Evolutionary conservation across 2,888 invertebrate species (phyloP).

Genomic region (Junonia oenone): DNA sequence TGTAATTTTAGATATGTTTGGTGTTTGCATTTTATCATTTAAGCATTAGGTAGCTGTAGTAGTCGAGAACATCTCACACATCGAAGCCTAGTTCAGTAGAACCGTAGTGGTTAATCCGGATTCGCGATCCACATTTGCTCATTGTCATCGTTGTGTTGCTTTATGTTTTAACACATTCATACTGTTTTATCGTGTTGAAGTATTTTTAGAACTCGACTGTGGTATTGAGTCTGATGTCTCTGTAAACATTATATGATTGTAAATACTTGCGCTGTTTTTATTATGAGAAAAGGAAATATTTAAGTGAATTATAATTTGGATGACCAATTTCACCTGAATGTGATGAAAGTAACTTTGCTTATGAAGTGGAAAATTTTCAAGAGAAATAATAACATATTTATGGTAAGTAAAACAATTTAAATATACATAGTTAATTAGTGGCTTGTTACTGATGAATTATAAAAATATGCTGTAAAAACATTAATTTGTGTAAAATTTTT

Average conservation of each 20-base stretch:
- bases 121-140: constrained; percentile 56
- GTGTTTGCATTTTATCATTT: constrained; percentile 18
- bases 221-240: constrained; percentile 62
- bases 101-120: constrained; percentile 55
- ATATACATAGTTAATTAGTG: constrained; percentile 1
- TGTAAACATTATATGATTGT: constrained; percentile 55
- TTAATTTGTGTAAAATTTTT: too few species aligned
- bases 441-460: neutral
- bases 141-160: constrained; percentile 66
- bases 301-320: constrained; percentile 38
- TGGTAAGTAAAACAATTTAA: constrained; percentile 50
- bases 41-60: constrained; percentile 6
- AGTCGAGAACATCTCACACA: constrained; percentile 5
- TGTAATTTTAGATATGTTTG: constrained; percentile 15
- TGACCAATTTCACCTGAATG: constrained; percentile 35
- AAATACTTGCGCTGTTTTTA: constrained; percentile 37
- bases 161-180: constrained; percentile 64
- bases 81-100: constrained; percentile 16
- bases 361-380: constrained; percentile 45
- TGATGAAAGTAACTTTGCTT: constrained; percentile 49
- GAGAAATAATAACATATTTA: constrained; percentile 52
- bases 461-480: neutral
- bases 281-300: constrained; percentile 35
- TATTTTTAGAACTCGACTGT: constrained; percentile 72
- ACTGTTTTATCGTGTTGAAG: constrained; percentile 69